Percentiles rank a stretch among this genome's conserved stretches.
Conservation (phyloP, 2,888 invertebrate genomes). For the Adela reaumurella region DNA sequence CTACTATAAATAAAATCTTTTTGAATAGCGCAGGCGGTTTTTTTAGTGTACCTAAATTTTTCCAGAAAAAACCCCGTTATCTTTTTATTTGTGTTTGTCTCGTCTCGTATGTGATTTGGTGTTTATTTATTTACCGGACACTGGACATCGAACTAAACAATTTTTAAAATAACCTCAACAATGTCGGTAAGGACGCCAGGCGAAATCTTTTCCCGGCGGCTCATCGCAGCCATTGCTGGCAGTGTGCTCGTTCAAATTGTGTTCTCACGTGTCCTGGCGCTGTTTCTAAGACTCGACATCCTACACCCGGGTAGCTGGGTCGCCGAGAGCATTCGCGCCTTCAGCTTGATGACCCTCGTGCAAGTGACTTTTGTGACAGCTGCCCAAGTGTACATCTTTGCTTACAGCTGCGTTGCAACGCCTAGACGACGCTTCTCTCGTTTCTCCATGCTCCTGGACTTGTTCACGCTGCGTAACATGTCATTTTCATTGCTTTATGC, state of each 20-base stretch:
- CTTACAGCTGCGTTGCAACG: conserved; percentile 63
- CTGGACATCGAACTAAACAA: too few relatives aligned
- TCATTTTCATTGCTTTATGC: conserved; percentile 56
- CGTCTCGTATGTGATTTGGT: too few relatives aligned
- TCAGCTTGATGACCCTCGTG: conserved; percentile 63
- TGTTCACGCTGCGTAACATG: conserved; percentile 60
- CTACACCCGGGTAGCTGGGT: conserved; percentile 66
- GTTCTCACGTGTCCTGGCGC: conserved; percentile 45
- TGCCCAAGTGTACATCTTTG: conserved; percentile 68
- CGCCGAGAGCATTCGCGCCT: conserved; percentile 55
- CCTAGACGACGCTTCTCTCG: conserved; percentile 62
- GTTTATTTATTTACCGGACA: too few relatives aligned
- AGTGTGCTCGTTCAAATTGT: conserved; percentile 56
- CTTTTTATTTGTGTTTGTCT: too few relatives aligned
- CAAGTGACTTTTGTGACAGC: conserved; percentile 62
- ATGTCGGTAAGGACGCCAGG: conserved; percentile 34
- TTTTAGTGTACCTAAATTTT: too few relatives aligned
- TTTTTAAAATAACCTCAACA: conserved; percentile 10
- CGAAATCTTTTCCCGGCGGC: conserved; percentile 58
- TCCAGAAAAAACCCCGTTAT: too few relatives aligned
- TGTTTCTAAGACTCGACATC: conserved; percentile 59
- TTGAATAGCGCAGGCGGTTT: too few relatives aligned
- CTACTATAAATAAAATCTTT: too few relatives aligned
- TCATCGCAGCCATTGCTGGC: conserved; percentile 57
- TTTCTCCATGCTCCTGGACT: conserved; percentile 61